Evolutionary conservation across 2,113 vertebrate genomes (phyloP), one percentile per base, ranked within the genome.

Genomic region (Notarius quadriscutis): DNA sequence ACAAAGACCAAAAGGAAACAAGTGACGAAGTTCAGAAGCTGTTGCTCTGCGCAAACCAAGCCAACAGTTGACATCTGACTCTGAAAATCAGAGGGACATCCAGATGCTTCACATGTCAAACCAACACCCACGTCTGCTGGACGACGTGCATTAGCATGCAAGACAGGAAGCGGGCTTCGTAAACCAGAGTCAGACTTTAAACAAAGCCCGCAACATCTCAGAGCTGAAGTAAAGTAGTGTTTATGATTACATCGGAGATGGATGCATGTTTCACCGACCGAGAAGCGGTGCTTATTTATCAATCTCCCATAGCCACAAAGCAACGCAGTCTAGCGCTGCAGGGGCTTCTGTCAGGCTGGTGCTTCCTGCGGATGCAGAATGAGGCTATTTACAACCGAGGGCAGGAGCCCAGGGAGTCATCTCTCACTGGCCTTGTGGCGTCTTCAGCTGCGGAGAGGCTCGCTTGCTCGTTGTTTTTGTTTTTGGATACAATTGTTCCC

Each of bases 371-470:
- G 88, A 87, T 86, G 82, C 84, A 48, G 71, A 89, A 88, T 86
- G 57, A 87, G 86, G 84, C 86, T 88, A 92, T 88, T 87, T 84
- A 81, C 85, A 90, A 83, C 86, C 20, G 58, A 89, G 77, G 89
- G 71, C 85, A 67, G 51, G 80, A 89, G 84, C 83, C 58, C 57
- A 57, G 63, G 67, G 80, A 88, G 67, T 78, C 80, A 67, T 88
- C 72, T 85, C 86, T 89, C 83, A 83, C 71, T 30, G 77, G 81
- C 77, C 87, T 87, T 55, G 88, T 74, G 84, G 84, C 62, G 86
- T 89, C 87, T 84, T 85, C 87, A 41, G 81, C 87, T 69, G 57
- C 62, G 57, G 58, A 82, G 27, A 86, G 63, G 69, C 80, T 86
- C 25, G 83, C 41, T 84, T 84, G 87, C 72, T 55, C 67, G 75